Base-by-base conservation (phyloP, 2,113 vertebrate species). In the Neolamprologus longior region DNA sequence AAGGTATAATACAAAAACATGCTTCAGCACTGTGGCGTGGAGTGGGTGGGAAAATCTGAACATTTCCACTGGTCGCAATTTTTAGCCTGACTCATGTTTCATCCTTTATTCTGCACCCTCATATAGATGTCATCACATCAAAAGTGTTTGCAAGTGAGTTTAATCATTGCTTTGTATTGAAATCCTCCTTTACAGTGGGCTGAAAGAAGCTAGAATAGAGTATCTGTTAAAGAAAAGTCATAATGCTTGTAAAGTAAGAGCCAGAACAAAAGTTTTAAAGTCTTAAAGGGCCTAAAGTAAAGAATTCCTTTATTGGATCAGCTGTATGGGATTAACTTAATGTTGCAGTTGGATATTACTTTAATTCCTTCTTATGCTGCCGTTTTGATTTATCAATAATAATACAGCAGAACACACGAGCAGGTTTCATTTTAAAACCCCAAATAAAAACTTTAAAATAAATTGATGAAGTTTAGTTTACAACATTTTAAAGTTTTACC, bases 331-430 rank as follows among this genome's bases (percentile, higher is more conserved):
- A 11, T 26, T 26, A 11, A 28, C 1, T 28, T 47, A 28, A 7
- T 76, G 24, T 11, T 47, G 40, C 68, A 73, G 1, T 10, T 26
- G 68, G 40, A 76, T 45, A 47, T 76, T 45, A 76, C 0, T 76
- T 76, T 11, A 76, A 47, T 5, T 17, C 3, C 40, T 47, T 28
- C 15, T 28, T 0, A 76, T 47, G 21, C 1, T 3, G 14, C 21
- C 0, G 3, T 28, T 76, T 76, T 47, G 13, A 45, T 26, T 26
- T 0, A 45, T 45, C 21, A 28, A 28, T 47, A 76, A 47, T 76
- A 47, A 76, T 17, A 28, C 21, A 73, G 40, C 21, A 47, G 14
- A 26, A 73, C 0, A 11, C 15, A 47, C 0, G 4, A 3, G 21
- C 68, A 10, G 6, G 6, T 47, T 76, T 71, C 4, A 71, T 71